Evolutionary conservation across 2,113 vertebrate species (phyloP).

Genomic region (Probosciger aterrimus): DNA sequence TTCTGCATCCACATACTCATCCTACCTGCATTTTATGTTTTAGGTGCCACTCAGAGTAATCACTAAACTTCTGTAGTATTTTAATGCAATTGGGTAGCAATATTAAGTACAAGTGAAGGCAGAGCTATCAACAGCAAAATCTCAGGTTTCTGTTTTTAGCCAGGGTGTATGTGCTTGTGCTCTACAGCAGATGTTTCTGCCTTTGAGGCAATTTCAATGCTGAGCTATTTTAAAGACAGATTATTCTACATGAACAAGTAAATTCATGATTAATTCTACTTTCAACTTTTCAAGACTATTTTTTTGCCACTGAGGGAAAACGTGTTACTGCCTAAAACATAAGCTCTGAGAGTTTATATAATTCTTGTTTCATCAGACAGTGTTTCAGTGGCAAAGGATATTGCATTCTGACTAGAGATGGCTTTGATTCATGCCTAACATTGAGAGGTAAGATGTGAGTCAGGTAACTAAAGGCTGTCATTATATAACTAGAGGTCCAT

Average conservation of each 20-base stretch:
- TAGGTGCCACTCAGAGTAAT: not conserved
- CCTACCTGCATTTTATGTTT: not conserved
- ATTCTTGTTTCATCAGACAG: not conserved
- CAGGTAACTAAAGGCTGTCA: not conserved
- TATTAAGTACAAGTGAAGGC: not conserved
- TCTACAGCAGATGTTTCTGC: slow-evolving; percentile 67
- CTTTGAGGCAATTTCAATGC: slow-evolving; percentile 64
- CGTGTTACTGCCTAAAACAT: not conserved
- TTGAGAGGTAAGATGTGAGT: not conserved
- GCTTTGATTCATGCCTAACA: slow-evolving; percentile 13
- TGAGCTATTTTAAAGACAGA: slow-evolving; percentile 65
- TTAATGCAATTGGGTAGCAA: not conserved
- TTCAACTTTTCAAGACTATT: slow-evolving; percentile 29
- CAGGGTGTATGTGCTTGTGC: slow-evolving; percentile 29
- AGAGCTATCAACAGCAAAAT: slow-evolving; percentile 53
- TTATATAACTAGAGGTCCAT: not conserved
- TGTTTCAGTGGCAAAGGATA: not conserved
- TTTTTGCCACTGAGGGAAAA: not conserved
- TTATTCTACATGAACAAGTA: slow-evolving; percentile 65
- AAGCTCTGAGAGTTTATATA: not conserved
- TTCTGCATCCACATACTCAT: not conserved
- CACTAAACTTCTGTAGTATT: not conserved
- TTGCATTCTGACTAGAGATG: not conserved
- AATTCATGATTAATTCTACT: slow-evolving; percentile 63
- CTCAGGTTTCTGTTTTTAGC: slow-evolving; percentile 57